Conservation (phyloP, 2,797 vertebrate genomes). For the Enteromius treurensis region DNA sequence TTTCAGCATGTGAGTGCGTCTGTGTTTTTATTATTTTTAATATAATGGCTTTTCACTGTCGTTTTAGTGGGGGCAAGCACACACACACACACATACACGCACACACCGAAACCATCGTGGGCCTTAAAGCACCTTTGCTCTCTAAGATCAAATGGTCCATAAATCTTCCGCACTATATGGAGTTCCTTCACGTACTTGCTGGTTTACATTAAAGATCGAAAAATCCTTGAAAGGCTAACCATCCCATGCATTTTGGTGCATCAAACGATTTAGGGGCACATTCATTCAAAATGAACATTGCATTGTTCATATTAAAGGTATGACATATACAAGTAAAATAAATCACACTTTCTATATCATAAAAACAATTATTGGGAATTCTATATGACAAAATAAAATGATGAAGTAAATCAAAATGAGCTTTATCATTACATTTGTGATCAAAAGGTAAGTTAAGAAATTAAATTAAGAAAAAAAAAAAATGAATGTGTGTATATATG, state of each 20-base stretch:
- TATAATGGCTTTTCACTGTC: slow-evolving; percentile 76
- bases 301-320: slow-evolving; percentile 9
- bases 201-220: slow-evolving; percentile 63
- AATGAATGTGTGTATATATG: too few relatives aligned
- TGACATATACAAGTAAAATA: background rate
- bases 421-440: background rate
- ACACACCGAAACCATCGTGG: slow-evolving; percentile 67
- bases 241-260: slow-evolving; percentile 49
- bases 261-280: slow-evolving; percentile 8
- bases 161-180: slow-evolving; percentile 64
- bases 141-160: slow-evolving; percentile 64
- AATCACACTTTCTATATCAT: background rate
- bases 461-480: background rate
- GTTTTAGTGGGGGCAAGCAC: slow-evolving; percentile 32
- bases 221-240: slow-evolving; percentile 48
- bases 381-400: background rate
- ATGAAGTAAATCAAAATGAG: background rate
- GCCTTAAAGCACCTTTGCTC: slow-evolving; percentile 58
- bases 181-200: slow-evolving; percentile 52
- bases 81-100: background rate
- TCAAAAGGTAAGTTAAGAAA: background rate
- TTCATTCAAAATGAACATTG: slow-evolving; percentile 5
- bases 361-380: background rate
- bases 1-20: slow-evolving; percentile 64
- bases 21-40: slow-evolving; percentile 69